phyloP scores from a whole-genome alignment of 2,888 invertebrate species.

The Helicoverpa assulta region DNA sequence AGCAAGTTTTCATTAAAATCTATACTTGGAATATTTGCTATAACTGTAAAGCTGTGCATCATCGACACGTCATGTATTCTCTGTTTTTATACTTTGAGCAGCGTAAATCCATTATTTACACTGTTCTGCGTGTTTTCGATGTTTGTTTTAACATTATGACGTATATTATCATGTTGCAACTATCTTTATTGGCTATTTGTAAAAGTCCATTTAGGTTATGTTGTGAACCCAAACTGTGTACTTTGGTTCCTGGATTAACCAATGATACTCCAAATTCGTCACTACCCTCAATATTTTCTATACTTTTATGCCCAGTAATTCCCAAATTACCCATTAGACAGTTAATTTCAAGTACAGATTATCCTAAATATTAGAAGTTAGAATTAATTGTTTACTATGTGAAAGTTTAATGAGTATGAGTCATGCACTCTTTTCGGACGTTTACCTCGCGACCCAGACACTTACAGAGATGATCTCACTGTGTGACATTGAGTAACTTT shows the following conservation, averaged over 20 bases:
- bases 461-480: conserved; percentile 74
- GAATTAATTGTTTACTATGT: conserved; percentile 47
- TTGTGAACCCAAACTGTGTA: conserved; percentile 50
- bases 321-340: background rate
- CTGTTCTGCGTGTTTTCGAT: conserved; percentile 53
- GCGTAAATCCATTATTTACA: conserved; percentile 5
- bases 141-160: conserved; percentile 16
- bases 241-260: conserved; percentile 16
- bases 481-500: conserved; percentile 60
- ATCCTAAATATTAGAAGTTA: conserved; percentile 6
- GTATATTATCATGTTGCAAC: background rate
- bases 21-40: background rate
- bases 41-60: conserved; percentile 43
- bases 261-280: background rate
- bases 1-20: conserved; percentile 7
- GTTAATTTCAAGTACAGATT: background rate
- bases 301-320: background rate
- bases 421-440: conserved; percentile 72
- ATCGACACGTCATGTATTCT: conserved; percentile 73
- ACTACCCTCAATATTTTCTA: background rate
- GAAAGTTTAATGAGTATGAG: conserved; percentile 63
- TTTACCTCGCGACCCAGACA: conserved; percentile 65
- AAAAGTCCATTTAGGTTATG: conserved; percentile 53
- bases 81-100: conserved; percentile 48
- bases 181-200: background rate